These are phyloP conservation scores for Xanthia togata DNA, from an alignment of 2,888 invertebrate species.

Conservation along the genomic window DNA sequence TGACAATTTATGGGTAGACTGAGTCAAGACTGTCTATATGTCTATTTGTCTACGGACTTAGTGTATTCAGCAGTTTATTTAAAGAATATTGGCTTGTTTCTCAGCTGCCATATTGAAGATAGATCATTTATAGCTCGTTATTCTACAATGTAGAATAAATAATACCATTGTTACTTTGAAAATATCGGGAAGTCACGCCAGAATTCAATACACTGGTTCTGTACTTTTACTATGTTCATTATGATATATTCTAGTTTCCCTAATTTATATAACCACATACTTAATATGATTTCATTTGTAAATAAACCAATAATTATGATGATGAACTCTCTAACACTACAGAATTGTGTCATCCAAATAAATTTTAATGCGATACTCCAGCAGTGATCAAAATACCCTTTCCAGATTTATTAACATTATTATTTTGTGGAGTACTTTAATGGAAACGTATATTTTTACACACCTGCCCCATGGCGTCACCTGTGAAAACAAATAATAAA, in stretches of 20 bases:
- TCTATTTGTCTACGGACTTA: too few species aligned
- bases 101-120: background rate
- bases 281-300: background rate
- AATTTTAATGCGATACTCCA: background rate
- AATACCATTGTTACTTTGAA: constrained; percentile 6
- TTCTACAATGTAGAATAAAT: constrained; percentile 5
- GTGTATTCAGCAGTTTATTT: background rate
- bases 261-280: background rate
- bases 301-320: background rate
- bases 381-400: background rate
- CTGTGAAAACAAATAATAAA: constrained; percentile 53
- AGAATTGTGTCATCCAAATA: background rate
- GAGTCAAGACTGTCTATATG: too few species aligned
- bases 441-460: constrained; percentile 32
- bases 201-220: background rate
- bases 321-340: too few species aligned
- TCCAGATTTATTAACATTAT: constrained; percentile 8
- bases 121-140: constrained; percentile 6
- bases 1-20: background rate
- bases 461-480: constrained; percentile 44
- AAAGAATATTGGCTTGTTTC: background rate
- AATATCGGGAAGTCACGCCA: background rate
- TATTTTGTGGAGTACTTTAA: constrained; percentile 6
- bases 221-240: background rate
- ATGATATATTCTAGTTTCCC: background rate